Conservation (phyloP, 2,888 invertebrate genomes). For the Pediacus dermestoides region DNA sequence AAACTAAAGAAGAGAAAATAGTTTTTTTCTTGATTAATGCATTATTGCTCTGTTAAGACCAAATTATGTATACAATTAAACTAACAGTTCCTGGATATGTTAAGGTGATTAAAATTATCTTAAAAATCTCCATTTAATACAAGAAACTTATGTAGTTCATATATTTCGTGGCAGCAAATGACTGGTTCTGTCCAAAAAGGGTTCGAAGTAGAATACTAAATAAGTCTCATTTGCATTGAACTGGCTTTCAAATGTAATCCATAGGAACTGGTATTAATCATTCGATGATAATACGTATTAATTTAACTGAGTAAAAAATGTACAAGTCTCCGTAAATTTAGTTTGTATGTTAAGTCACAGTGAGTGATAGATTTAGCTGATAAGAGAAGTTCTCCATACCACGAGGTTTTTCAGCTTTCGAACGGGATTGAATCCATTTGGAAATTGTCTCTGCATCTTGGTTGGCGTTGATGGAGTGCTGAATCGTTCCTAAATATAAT, state of each 20-base stretch:
- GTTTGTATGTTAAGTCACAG: slow-evolving; percentile 16
- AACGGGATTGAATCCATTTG: slow-evolving; percentile 34
- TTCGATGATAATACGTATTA: slow-evolving; percentile 16
- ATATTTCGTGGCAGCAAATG: too few relatives aligned
- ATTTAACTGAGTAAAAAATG: slow-evolving; percentile 17
- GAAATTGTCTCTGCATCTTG: slow-evolving; percentile 35
- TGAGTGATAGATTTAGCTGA: slow-evolving; percentile 29
- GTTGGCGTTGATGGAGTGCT: slow-evolving; percentile 35
- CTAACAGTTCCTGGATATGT: too few relatives aligned
- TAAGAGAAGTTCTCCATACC: slow-evolving; percentile 25
- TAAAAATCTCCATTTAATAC: too few relatives aligned
- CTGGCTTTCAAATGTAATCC: slow-evolving; percentile 9
- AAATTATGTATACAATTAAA: too few relatives aligned
- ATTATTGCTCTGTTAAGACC: too few relatives aligned
- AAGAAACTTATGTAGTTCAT: too few relatives aligned
- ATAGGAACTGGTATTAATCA: slow-evolving; percentile 21
- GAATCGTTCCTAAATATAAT: slow-evolving; percentile 30
- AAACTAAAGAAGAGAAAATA: too few relatives aligned
- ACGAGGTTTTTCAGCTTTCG: slow-evolving; percentile 24
- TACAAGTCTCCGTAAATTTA: slow-evolving; percentile 13
- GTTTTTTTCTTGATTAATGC: too few relatives aligned
- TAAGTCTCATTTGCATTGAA: slow-evolving; percentile 8
- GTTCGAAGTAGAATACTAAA: slow-evolving; percentile 8
- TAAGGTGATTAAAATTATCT: too few relatives aligned
- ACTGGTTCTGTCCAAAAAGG: slow-evolving; percentile 6